Percentiles rank a stretch among this genome's conserved stretches.
Evolutionary conservation across 1,140 invertebrate genomes (phyloP).

Genomic region (Lasaia peninsularis): DNA sequence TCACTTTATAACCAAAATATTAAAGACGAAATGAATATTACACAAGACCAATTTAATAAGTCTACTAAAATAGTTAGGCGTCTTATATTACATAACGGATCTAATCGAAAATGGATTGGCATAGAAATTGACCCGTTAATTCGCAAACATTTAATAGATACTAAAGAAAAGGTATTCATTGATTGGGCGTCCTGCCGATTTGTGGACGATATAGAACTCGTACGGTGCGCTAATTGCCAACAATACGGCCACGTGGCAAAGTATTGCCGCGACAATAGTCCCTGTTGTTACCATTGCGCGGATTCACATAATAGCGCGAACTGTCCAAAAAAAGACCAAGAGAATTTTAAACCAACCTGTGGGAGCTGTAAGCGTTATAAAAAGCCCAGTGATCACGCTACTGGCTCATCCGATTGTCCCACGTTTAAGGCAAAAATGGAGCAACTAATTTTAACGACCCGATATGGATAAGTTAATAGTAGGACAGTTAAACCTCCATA

Average conservation of each 20-base stretch:
- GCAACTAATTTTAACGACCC: not conserved
- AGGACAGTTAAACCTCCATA: too few species aligned
- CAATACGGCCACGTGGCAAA: not conserved
- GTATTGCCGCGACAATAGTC: not conserved
- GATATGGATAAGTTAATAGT: not conserved
- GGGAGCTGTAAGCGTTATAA: not conserved
- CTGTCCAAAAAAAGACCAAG: not conserved
- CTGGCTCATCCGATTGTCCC: not conserved
- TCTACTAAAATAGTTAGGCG: not conserved
- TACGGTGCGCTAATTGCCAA: not conserved
- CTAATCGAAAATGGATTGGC: not conserved
- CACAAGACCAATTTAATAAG: not conserved
- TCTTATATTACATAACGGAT: not conserved
- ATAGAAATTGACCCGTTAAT: not conserved
- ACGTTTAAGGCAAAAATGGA: not conserved
- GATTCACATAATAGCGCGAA: not conserved
- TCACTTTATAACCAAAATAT: too few species aligned
- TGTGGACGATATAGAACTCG: not conserved
- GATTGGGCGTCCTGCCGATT: not conserved
- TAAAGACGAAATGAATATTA: not conserved
- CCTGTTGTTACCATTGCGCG: not conserved
- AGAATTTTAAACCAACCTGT: not conserved
- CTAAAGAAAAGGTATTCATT: conserved; percentile 5
- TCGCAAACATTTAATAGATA: not conserved
- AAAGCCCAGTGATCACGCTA: not conserved